phyloP scores from a whole-genome alignment of 1,140 invertebrate species.

The Harlomillsia oculata region DNA sequence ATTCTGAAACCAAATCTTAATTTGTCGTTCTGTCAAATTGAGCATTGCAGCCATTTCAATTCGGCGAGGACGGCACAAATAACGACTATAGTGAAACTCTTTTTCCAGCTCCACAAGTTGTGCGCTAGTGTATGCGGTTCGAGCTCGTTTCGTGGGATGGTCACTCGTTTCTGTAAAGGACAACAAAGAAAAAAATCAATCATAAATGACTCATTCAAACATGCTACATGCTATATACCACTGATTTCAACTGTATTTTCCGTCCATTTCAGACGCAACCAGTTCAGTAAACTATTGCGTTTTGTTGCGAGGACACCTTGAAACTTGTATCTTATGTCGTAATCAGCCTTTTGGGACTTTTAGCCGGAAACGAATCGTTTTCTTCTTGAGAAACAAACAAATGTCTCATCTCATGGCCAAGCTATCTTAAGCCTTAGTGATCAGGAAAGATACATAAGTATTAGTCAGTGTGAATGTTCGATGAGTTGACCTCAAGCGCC shows the following conservation, averaged over 20 bases:
- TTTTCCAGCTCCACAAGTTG: slow-evolving; percentile 73
- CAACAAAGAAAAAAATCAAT: not conserved
- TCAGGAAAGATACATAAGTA: not conserved
- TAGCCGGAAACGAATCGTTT: no score
- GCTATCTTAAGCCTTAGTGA: not conserved
- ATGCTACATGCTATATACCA: no score
- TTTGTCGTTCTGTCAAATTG: slow-evolving; percentile 67
- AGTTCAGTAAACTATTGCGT: no score
- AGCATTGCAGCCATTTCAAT: slow-evolving; percentile 67
- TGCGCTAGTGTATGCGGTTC: slow-evolving; percentile 69
- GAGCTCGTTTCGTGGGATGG: slow-evolving; percentile 45
- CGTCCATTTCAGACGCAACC: no score
- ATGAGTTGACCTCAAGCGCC: not conserved
- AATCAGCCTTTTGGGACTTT: no score
- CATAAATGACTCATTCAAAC: no score
- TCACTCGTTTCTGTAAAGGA: slow-evolving; percentile 4
- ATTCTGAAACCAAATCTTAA: slow-evolving; percentile 76
- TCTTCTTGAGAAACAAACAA: no score
- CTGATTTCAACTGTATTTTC: no score
- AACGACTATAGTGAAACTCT: slow-evolving; percentile 65
- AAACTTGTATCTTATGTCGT: no score
- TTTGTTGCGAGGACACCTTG: no score
- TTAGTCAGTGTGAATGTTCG: not conserved
- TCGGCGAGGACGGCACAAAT: slow-evolving; percentile 65
- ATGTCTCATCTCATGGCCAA: no score